These are phyloP conservation scores for Cephus pulcher DNA, from an alignment of 2,888 invertebrate genomes.

Conservation along the genomic window DNA sequence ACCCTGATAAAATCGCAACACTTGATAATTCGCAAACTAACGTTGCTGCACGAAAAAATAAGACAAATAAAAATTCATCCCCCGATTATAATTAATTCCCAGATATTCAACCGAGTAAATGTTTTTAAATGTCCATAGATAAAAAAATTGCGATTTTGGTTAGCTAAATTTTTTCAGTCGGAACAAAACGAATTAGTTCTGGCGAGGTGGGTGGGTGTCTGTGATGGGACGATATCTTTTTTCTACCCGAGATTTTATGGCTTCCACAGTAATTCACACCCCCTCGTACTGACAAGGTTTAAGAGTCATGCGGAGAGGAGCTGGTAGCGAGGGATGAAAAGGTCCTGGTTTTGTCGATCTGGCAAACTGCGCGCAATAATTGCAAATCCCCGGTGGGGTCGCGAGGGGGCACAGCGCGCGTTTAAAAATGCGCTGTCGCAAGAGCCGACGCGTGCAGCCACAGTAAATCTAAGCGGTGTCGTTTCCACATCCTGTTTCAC, in stretches of 20 bases:
- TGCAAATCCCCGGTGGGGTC: not conserved
- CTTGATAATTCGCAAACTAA: not conserved
- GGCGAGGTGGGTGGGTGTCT: not conserved
- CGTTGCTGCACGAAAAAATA: not conserved
- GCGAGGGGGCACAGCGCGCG: not conserved
- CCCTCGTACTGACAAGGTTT: not conserved
- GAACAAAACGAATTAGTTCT: not conserved
- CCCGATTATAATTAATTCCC: not conserved
- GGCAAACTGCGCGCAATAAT: constrained; percentile 2
- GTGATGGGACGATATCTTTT: not conserved
- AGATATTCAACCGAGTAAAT: not conserved
- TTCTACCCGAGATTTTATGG: not conserved
- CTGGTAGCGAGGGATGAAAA: not conserved
- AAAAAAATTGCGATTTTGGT: not conserved
- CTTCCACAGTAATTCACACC: not conserved
- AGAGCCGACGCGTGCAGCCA: constrained; percentile 35
- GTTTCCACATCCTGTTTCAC: constrained; percentile 67
- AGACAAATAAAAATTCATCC: not conserved
- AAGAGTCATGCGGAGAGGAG: not conserved
- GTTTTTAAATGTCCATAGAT: not conserved
- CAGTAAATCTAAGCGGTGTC: constrained; percentile 64
- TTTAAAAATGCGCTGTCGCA: constrained; percentile 21
- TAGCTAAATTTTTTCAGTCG: not conserved
- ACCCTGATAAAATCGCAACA: not conserved
- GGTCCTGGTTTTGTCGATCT: not conserved